Base-by-base conservation (phyloP, 2,113 vertebrate genomes). In the Takifugu bimaculatus region DNA sequence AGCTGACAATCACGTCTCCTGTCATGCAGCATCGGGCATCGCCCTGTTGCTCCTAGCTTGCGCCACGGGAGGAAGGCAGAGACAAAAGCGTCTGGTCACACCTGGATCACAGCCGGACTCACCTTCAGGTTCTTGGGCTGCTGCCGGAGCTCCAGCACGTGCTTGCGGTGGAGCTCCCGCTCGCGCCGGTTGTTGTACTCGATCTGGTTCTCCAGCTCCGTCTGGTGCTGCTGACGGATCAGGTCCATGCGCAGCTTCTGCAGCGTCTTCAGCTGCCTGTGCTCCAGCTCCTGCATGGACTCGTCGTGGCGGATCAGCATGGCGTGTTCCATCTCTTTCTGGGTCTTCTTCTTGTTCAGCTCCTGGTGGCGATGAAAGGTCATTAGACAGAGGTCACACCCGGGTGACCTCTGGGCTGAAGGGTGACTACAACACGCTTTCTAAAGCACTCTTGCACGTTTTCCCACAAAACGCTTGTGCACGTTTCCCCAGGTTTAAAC, bases 111-210 rank as follows among this genome's bases (percentile, higher is more conserved):
- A n/a, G 45, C 45, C 10, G 45, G 13, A 63, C 77, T 72, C 74
- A 99, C 97, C 92, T 99, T 99, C 81, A 99, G 91, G 85, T 98
- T 97, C 86, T 98, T 98, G 86, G 97, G 97, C 91, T 99, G 97
- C 89, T 98, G 97, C 87, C 97, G 93, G 65, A 99, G 94, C 90
- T 99, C 96, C 90, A 99, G 93, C 82, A 99, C 95, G 35, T 99
- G 97, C 86, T 99, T 99, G 82, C 97, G 93, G 88, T 97, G 96
- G 84, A 98, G 93, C 81, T 99, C 96, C 26, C 95, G 90, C 83
- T 99, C 95, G 1, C 97, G 90, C 58, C 97, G 91, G 86, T 95
- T 97, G 93, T 99, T 99, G 92, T 99, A 99, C 64, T 99, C 97
- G 67, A 97, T 95, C 94, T 99, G 97, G 90, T 98, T 99, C 87